phyloP scores from a whole-genome alignment of 2,797 vertebrate species.

The Poecilia picta region DNA sequence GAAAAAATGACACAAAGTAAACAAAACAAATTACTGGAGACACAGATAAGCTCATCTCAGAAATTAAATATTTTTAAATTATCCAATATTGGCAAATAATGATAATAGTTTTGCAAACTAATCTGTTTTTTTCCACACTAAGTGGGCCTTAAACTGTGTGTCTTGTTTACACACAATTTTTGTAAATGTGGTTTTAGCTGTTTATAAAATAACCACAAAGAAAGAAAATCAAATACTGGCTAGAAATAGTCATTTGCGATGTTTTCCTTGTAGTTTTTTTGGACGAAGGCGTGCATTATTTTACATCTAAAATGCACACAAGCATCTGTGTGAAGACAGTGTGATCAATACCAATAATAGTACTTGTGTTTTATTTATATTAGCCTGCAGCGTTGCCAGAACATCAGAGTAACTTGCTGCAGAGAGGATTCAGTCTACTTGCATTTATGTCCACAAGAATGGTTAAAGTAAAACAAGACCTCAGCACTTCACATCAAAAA shows the following conservation, averaged over 20 bases:
- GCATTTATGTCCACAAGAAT: slow-evolving; percentile 20
- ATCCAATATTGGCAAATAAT: background rate
- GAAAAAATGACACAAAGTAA: background rate
- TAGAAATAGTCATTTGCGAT: background rate
- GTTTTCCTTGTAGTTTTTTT: background rate
- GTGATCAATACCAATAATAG: slow-evolving; percentile 26
- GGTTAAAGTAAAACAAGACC: slow-evolving; percentile 31
- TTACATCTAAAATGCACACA: slow-evolving; percentile 6
- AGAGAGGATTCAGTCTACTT: slow-evolving; percentile 23
- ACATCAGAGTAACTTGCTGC: slow-evolving; percentile 22
- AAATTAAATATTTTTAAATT: background rate
- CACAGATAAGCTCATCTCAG: background rate
- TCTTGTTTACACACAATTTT: background rate
- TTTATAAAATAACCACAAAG: background rate
- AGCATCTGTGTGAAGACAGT: slow-evolving; percentile 17
- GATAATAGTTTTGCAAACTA: no score
- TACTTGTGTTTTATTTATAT: slow-evolving; percentile 46
- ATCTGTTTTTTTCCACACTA: no score
- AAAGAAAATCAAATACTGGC: background rate
- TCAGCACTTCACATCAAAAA: slow-evolving; percentile 17
- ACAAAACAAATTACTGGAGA: background rate
- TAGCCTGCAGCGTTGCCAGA: slow-evolving; percentile 43
- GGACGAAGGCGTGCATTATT: background rate
- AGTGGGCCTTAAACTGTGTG: background rate
- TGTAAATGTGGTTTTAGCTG: background rate